Percentiles rank a stretch among this genome's conserved stretches.
phyloP scores from a whole-genome alignment of 2,113 vertebrate species.

The Forbesichthys papilliferus region DNA sequence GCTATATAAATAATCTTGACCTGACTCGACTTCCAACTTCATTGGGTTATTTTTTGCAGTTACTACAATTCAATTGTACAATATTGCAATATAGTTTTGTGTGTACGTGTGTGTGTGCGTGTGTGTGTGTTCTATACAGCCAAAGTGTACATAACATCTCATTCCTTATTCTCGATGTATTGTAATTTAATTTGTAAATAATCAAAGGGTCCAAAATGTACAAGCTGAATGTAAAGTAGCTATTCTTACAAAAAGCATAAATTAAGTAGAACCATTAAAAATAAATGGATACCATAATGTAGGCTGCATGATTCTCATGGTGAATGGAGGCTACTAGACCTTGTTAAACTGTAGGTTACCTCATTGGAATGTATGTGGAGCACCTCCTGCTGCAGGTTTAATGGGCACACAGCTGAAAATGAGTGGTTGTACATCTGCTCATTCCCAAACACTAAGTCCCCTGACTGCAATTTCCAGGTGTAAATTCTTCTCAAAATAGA shows the following conservation, averaged over 20 bases:
- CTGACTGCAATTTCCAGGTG: conserved; percentile 24
- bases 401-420: conserved; percentile 28
- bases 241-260: too few relatives aligned
- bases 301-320: too few relatives aligned
- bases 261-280: too few relatives aligned
- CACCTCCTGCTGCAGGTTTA: conserved; percentile 33
- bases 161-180: too few relatives aligned
- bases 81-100: background rate
- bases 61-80: background rate
- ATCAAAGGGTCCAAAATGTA: too few relatives aligned
- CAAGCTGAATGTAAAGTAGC: too few relatives aligned
- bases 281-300: too few relatives aligned
- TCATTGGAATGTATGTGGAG: conserved; percentile 58
- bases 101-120: background rate
- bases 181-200: too few relatives aligned
- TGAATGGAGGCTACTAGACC: conserved; percentile 21
- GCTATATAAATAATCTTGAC: too few relatives aligned
- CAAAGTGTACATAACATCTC: background rate
- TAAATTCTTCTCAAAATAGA: conserved; percentile 26
- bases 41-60: background rate
- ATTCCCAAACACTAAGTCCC: conserved; percentile 29
- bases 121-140: background rate
- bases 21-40: background rate
- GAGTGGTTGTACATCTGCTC: conserved; percentile 33
- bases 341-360: conserved; percentile 42